Conservation (phyloP, 2,888 invertebrate species). For the Cynaeus angustus region DNA sequence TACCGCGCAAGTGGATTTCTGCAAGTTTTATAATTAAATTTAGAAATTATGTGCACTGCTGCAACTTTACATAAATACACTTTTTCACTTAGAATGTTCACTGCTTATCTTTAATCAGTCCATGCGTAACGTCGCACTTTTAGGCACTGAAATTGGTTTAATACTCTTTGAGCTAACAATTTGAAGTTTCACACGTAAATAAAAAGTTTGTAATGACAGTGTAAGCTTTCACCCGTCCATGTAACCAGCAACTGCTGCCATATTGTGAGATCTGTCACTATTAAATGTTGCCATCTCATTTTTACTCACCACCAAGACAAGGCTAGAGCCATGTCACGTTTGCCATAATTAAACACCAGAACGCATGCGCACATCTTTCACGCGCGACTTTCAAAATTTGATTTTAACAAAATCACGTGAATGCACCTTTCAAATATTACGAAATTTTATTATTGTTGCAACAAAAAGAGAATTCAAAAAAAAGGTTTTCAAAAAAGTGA, state of each 20-base stretch:
- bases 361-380: conserved; percentile 38
- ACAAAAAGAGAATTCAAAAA: conserved; percentile 2
- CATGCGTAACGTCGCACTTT: conserved; percentile 6
- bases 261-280: conserved; percentile 50
- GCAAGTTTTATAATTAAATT: conserved; percentile 55
- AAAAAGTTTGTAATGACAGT: conserved; percentile 63
- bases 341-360: neutral
- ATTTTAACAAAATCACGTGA: conserved; percentile 10
- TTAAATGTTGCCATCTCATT: conserved; percentile 36
- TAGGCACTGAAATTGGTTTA: conserved; percentile 32
- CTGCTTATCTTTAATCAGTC: conserved; percentile 3
- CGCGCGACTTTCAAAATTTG: conserved; percentile 39
- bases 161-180: conserved; percentile 40
- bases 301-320: neutral
- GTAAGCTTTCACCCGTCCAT: conserved; percentile 65
- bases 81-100: conserved; percentile 33
- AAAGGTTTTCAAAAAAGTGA: conserved; percentile 59
- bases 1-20: conserved; percentile 37
- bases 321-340: conserved; percentile 6
- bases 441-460: conserved; percentile 12
- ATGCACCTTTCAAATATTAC: conserved; percentile 10
- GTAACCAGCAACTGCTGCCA: conserved; percentile 59
- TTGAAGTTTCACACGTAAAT: conserved; percentile 64
- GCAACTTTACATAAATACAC: conserved; percentile 51
- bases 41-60: conserved; percentile 56